phyloP scores from a whole-genome alignment of 2,113 vertebrate genomes.

The Aegotheles bennettii region DNA sequence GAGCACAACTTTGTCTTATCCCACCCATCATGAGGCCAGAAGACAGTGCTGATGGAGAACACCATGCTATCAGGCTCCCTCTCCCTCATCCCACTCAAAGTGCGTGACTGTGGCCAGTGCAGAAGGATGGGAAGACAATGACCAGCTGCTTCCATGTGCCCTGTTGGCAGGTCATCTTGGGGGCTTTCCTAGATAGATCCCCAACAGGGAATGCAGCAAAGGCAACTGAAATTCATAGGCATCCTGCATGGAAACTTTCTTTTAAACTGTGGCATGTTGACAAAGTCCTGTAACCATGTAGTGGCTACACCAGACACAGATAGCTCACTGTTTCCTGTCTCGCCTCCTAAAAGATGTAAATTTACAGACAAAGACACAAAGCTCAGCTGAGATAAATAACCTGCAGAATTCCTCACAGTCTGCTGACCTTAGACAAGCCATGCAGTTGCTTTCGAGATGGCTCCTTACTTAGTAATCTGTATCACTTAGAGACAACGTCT shows the following conservation, averaged over 20 bases:
- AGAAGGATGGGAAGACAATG: neutral
- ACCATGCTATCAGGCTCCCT: neutral
- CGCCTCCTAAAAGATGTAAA: neutral
- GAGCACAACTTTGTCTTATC: neutral
- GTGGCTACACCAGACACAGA: neutral
- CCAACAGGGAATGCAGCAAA: neutral
- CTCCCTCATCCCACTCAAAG: neutral
- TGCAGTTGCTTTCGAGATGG: neutral
- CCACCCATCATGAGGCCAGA: neutral
- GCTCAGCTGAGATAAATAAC: neutral
- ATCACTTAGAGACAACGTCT: neutral
- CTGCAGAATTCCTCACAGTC: neutral
- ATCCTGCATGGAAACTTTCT: neutral
- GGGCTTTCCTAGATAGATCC: neutral
- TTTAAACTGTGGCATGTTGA: neutral
- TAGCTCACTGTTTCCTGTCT: neutral
- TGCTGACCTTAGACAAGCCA: neutral
- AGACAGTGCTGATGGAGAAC: neutral
- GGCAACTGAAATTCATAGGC: accelerated
- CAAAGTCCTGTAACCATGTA: neutral
- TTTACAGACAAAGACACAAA: neutral
- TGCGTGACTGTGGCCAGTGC: accelerated
- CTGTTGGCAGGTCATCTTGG: neutral
- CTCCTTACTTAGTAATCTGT: neutral
- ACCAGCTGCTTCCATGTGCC: neutral